Conservation (phyloP, 2,888 invertebrate genomes). For the Cryptosula pallasiana region DNA sequence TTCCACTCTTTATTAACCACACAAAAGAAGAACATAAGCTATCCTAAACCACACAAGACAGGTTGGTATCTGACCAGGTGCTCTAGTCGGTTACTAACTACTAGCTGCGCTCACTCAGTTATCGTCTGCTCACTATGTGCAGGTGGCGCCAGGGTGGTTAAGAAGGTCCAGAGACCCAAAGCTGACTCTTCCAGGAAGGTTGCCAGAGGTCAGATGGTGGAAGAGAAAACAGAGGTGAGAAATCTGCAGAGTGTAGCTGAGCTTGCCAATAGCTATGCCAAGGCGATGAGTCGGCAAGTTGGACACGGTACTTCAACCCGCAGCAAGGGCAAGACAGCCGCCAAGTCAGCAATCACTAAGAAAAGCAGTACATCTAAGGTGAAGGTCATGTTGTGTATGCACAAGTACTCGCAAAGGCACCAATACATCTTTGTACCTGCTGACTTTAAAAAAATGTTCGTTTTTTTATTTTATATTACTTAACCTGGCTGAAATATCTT, state of each 20-base stretch:
- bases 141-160: not conserved
- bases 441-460: not conserved
- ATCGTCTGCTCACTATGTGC: not conserved
- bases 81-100: too few species aligned
- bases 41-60: not conserved
- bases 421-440: not conserved
- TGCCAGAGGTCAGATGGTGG: not conserved
- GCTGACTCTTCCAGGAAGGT: not conserved
- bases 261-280: not conserved
- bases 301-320: too few species aligned
- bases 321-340: not conserved
- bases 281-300: not conserved
- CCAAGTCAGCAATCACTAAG: not conserved
- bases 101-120: too few species aligned
- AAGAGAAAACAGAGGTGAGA: not conserved
- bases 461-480: not conserved
- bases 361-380: not conserved
- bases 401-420: not conserved
- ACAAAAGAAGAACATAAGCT: not conserved
- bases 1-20: not conserved
- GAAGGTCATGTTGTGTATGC: not conserved
- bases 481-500: too few species aligned
- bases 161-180: not conserved
- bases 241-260: not conserved
- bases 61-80: too few species aligned